These are phyloP conservation scores for Botia kubotai DNA, from an alignment of 2,797 vertebrate species.

Conservation along the genomic window DNA sequence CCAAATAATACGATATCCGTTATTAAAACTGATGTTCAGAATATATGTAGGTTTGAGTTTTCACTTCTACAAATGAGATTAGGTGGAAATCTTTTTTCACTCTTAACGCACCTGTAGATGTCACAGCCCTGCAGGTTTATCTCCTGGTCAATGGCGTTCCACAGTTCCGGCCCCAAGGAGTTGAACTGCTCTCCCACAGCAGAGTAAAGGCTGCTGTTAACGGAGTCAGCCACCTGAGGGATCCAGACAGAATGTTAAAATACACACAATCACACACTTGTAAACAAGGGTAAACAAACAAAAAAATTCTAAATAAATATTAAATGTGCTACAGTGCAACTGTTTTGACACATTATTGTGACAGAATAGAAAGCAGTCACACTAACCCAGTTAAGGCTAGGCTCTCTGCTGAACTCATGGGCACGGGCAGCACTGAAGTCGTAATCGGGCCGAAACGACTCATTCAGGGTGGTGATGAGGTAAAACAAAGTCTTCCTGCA, in stretches of 20 bases:
- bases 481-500: too few relatives aligned
- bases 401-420: slow-evolving; percentile 96
- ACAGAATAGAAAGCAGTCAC: neutral
- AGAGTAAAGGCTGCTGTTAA: slow-evolving; percentile 94
- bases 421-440: slow-evolving; percentile 92
- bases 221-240: slow-evolving; percentile 88
- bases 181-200: slow-evolving; percentile 93
- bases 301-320: too few relatives aligned
- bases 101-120: slow-evolving; percentile 88
- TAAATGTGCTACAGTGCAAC: too few relatives aligned
- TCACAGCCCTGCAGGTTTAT: slow-evolving; percentile 91
- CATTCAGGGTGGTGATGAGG: slow-evolving; percentile 76
- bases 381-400: slow-evolving; percentile 93
- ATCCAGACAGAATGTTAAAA: slow-evolving; percentile 10
- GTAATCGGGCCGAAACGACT: slow-evolving; percentile 95
- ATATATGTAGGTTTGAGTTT: neutral
- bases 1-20: neutral
- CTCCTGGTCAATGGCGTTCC: slow-evolving; percentile 93
- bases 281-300: too few relatives aligned
- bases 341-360: too few relatives aligned
- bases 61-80: neutral
- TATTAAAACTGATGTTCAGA: neutral
- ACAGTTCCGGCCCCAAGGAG: slow-evolving; percentile 87
- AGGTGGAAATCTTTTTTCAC: neutral
- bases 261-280: too few relatives aligned